Base-by-base conservation (phyloP, 2,888 invertebrate genomes). In the Orchesella flavescens region DNA sequence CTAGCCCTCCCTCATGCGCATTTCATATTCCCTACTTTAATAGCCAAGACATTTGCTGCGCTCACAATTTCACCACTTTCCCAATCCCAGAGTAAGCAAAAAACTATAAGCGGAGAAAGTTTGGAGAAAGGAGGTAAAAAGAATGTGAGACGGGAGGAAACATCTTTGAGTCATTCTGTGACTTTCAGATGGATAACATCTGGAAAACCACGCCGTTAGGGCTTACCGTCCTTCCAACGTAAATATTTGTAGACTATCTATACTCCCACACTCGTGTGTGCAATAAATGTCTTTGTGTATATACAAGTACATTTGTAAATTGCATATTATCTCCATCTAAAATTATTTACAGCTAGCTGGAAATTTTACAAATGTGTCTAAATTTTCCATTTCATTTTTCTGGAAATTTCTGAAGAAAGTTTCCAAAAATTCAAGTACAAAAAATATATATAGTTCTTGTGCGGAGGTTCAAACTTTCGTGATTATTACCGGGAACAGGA, bases 121-220 rank as follows among this genome's bases (percentile, higher is more conserved):
- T 15, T 65, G 43, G 13, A 61, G 63, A 15, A 68, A 71, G 55
- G 9, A 19, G 13, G 43, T 49, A 65, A 71, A 72, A 15, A 79
- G 24, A 34, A 34, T 19, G 55, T 44, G 43, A 17, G 49, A 69
- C 61, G 43, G n/a, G 44, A 23, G 61, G 46, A 12, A 78, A 44
- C 17, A 49, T 44, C 21, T 43, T 34, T 15, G 63, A 82, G 83
- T 83, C 76, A 66, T 65, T 83, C 55, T n/a, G 17, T 71, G 83
- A 66, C 83, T 76, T 76, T 49, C 83, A 83, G 77, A 83, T 83
- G 83, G 77, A 57, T 63, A 72, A 72, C 83, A 83, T 72, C 83
- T 77, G 77, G 46, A n/a, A 74, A 73, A 10, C 23, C 61, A 68
- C 66, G 43, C 55, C n/a, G 66, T 68, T 61, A 69, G 66, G 24